A percentile compares a stretch with the other conserved stretches of the same genome.
phyloP scores from a whole-genome alignment of 2,888 invertebrate genomes.

The Patella ulyssiponensis region DNA sequence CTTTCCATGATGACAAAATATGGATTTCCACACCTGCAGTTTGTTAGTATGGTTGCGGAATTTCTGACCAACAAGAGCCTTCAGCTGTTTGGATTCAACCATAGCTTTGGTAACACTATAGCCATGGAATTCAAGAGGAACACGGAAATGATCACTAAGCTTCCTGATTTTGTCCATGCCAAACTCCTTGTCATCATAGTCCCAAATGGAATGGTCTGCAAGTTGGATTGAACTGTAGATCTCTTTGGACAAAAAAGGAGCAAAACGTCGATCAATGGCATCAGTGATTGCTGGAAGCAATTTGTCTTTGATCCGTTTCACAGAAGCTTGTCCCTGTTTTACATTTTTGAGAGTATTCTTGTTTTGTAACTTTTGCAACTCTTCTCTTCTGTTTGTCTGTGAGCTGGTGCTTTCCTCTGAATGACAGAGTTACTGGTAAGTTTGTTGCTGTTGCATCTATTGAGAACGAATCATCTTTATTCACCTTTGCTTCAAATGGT shows the following conservation, averaged over 20 bases:
- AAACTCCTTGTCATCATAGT: neutral
- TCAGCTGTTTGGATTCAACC: too few species aligned
- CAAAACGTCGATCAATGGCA: neutral
- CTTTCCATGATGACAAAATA: neutral
- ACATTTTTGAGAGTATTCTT: neutral
- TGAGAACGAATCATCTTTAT: neutral
- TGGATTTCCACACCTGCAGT: neutral
- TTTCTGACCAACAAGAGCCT: too few species aligned
- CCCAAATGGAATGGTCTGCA: neutral
- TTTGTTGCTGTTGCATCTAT: neutral
- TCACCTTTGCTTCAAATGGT: neutral
- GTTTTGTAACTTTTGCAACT: neutral
- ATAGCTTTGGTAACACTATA: neutral
- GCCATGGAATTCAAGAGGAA: neutral
- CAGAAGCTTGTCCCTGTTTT: neutral
- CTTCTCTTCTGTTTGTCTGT: neutral
- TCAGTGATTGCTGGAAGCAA: neutral
- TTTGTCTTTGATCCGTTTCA: neutral
- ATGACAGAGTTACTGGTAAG: neutral
- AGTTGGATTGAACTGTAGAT: neutral
- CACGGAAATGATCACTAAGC: neutral
- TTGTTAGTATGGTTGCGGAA: too few species aligned
- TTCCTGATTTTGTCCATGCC: constrained; percentile 7
- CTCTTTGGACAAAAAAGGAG: neutral
- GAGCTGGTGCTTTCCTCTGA: neutral